These are phyloP conservation scores for Phyllostomus hastatus DNA, from an alignment of 2,113 vertebrate species.

Conservation along the genomic window DNA sequence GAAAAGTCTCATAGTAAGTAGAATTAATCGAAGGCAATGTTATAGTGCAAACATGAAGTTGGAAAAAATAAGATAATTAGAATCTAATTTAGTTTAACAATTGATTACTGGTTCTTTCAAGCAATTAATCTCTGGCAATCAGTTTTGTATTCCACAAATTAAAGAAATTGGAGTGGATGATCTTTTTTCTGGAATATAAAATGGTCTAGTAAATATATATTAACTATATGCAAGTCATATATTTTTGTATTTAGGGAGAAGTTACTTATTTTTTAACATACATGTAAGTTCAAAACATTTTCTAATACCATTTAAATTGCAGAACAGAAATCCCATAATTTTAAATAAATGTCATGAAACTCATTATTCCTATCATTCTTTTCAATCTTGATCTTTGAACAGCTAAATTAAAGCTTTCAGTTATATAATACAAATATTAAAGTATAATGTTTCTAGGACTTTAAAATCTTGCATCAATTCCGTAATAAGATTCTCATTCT, in stretches of 20 bases:
- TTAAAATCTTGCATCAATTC: slow-evolving; percentile 5
- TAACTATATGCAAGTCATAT: neutral
- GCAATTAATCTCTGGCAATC: neutral
- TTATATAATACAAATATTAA: neutral
- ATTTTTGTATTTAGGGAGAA: neutral
- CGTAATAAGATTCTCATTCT: neutral
- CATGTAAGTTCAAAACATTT: neutral
- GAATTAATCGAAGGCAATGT: neutral
- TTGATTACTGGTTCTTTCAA: neutral
- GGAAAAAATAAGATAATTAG: neutral
- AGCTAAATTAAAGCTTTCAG: neutral
- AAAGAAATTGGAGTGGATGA: neutral
- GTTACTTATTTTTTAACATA: neutral
- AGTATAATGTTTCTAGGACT: neutral
- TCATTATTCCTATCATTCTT: neutral
- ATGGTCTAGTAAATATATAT: neutral
- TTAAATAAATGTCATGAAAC: neutral
- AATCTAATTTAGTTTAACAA: neutral
- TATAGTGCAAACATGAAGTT: neutral
- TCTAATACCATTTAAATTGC: slow-evolving; percentile 21
- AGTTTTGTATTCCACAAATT: neutral
- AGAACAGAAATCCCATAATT: neutral
- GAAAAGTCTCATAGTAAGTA: neutral
- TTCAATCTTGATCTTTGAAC: neutral
- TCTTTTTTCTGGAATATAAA: neutral